Conservation (phyloP, 2,113 vertebrate species). For the Siniperca knerii region DNA sequence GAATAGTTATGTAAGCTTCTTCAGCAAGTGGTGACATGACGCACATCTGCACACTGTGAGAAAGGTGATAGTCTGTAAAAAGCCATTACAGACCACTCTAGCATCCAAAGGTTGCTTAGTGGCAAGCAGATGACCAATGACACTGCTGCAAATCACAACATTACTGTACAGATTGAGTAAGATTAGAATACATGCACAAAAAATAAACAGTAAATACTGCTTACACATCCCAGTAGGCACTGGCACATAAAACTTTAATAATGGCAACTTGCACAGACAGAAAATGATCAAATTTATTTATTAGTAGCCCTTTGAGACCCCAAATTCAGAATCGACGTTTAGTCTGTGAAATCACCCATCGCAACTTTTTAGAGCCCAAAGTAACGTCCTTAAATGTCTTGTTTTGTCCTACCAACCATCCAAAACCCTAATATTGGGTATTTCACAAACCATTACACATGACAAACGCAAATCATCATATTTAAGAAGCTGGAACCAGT, state of each 20-base stretch:
- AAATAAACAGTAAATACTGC: background rate
- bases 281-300: background rate
- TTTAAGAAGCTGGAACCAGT: too few species aligned
- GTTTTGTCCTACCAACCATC: too few species aligned
- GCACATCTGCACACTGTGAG: background rate
- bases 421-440: too few species aligned
- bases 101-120: conserved; percentile 20
- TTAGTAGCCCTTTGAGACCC: too few species aligned
- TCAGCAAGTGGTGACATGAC: background rate
- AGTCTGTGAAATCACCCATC: too few species aligned
- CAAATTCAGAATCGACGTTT: too few species aligned
- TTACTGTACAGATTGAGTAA: too few species aligned
- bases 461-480: too few species aligned
- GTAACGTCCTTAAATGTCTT: too few species aligned
- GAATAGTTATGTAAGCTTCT: background rate
- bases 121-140: background rate
- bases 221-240: background rate
- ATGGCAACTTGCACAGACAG: background rate
- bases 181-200: too few species aligned
- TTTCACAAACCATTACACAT: too few species aligned
- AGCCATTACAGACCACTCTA: background rate
- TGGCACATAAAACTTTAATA: background rate
- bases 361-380: too few species aligned
- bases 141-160: background rate
- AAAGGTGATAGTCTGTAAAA: background rate